A percentile compares a stretch with the other conserved stretches of the same genome.
phyloP scores from a whole-genome alignment of 2,888 invertebrate genomes.

The Hartigia nigra region DNA sequence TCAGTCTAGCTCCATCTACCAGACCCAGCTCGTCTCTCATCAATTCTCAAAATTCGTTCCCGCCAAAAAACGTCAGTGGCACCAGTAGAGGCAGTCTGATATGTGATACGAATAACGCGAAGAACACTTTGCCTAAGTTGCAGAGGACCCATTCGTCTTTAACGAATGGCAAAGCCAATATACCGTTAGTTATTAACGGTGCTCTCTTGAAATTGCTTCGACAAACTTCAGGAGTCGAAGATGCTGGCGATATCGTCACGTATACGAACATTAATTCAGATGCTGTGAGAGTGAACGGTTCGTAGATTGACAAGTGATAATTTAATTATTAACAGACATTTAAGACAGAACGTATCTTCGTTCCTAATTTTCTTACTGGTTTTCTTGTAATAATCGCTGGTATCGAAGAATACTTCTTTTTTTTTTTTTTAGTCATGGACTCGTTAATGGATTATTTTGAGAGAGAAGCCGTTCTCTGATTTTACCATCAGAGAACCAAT shows the following conservation, averaged over 20 bases:
- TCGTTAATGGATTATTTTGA: not conserved
- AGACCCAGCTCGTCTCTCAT: constrained; percentile 56
- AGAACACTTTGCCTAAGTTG: constrained; percentile 43
- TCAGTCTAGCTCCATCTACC: constrained; percentile 46
- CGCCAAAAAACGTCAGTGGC: constrained; percentile 34
- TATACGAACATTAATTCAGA: constrained; percentile 58
- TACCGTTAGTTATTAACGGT: constrained; percentile 59
- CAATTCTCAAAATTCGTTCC: constrained; percentile 47
- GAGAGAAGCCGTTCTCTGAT: not conserved
- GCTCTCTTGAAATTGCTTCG: constrained; percentile 56
- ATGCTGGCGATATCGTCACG: constrained; percentile 48
- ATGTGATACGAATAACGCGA: constrained; percentile 33
- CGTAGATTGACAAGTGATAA: constrained; percentile 23
- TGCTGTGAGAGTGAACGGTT: constrained; percentile 52
- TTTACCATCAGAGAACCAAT: constrained; percentile 11
- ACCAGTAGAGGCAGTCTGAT: constrained; percentile 32
- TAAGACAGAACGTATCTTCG: not conserved
- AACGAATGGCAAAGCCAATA: constrained; percentile 57
- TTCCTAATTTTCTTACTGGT: not conserved
- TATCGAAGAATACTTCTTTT: not conserved
- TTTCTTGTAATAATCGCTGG: not conserved
- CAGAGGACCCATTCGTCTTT: constrained; percentile 50
- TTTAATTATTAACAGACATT: not conserved
- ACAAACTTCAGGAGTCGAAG: constrained; percentile 53
- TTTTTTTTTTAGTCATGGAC: not conserved